Evolutionary conservation across 2,888 invertebrate genomes (phyloP), one percentile per base, ranked within the genome.

Genomic region (Bombylius discolor): DNA sequence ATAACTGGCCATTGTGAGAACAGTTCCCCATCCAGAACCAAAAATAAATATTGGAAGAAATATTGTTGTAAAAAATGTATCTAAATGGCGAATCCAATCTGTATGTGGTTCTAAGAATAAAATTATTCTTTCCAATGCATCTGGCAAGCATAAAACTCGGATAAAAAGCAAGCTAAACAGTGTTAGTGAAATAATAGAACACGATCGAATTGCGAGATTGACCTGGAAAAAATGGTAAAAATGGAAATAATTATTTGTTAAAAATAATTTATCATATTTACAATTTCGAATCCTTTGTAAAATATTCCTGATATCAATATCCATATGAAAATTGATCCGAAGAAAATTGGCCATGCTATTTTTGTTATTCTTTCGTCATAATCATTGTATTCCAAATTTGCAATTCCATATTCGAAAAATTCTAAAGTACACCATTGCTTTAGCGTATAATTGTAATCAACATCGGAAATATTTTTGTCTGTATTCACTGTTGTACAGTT

Each of bases 11-110:
- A 89, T 84, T 63, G 87, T 84, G 56, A 89, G 78, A 47, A 90
- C 79, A 5, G 86, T 84, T 39, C 90, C 90, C 84, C 88, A 89
- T 1, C 89, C 89, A 0, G 88, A 84, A 1, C 93, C 93, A 34
- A 93, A 82, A 0, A 90, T 89, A 67, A 85, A 90, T 70, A 92
- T 52, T 0, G 65, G 63, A 53, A 64, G 54, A 0, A 68, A 13
- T 0, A 65, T 61, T 23, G 66, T 59, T 6, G 53, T 53, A 0
- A 51, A 1, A 46, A 51, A 47, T 12, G 55, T 7, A 11, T 51
- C 50, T 5, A 34, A n/a, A 31, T 52, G 4, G 0, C 2, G 1
- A 14, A 11, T 4, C 57, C 11, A 42, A 11, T 42, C 6, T 11
- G 11, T 5, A 1, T 42, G 39, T 11, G 39, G 45, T 7, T 6